phyloP scores from a whole-genome alignment of 2,113 vertebrate genomes.

The Petrocephalus microphthalmus region DNA sequence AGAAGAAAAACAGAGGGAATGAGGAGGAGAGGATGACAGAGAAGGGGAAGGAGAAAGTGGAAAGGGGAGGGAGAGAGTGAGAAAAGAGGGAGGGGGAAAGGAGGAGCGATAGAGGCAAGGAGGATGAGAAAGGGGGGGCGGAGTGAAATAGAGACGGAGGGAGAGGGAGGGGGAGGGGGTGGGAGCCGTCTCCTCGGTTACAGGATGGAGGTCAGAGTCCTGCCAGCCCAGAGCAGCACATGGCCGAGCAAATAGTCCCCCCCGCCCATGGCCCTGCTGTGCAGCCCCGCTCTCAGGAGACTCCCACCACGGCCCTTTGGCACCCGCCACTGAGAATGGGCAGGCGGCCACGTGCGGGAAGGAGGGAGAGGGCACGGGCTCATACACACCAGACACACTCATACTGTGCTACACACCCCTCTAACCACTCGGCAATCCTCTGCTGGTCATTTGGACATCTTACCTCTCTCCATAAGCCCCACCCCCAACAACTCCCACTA shows the following conservation, averaged over 20 bases:
- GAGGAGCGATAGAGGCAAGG: background rate
- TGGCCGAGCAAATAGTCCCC: background rate
- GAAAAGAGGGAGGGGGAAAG: slow-evolving; percentile 27
- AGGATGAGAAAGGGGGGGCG: slow-evolving; percentile 13
- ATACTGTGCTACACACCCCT: background rate
- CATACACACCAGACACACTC: background rate
- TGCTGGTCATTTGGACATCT: background rate
- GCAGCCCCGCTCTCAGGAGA: background rate
- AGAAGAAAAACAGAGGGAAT: background rate
- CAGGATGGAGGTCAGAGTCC: background rate
- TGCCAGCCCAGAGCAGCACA: background rate
- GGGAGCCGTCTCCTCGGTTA: background rate
- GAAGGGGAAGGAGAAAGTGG: background rate
- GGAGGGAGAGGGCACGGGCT: background rate
- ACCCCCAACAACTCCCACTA: background rate
- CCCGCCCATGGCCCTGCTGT: background rate
- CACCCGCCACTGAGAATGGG: slow-evolving; percentile 11
- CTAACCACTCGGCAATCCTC: background rate
- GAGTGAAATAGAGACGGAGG: slow-evolving; percentile 24
- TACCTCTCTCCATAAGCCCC: background rate
- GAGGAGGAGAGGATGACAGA: background rate
- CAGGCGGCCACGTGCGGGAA: background rate
- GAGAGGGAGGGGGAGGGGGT: slow-evolving; percentile 7
- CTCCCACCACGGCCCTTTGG: slow-evolving; percentile 19
- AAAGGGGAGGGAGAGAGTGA: slow-evolving; percentile 22